Evolutionary conservation across 2,888 invertebrate genomes (phyloP).

Genomic region (Drosophila mayaguana): DNA sequence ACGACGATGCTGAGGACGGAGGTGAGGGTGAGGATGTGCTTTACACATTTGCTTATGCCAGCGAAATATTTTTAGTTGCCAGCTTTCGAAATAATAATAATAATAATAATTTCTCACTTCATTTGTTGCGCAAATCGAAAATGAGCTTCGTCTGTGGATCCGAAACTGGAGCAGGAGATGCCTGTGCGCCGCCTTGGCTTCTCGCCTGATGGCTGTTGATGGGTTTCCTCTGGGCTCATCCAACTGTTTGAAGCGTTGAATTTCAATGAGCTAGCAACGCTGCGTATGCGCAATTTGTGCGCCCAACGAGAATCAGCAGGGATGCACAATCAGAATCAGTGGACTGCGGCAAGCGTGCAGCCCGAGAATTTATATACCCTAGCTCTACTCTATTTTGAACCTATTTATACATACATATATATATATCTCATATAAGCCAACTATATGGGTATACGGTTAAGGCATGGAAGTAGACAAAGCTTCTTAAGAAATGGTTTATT

Average conservation of each 20-base stretch:
- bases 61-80: conserved; percentile 50
- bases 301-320: conserved; percentile 25
- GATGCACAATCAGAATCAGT: conserved; percentile 33
- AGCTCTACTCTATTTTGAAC: too few species aligned
- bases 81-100: conserved; percentile 60
- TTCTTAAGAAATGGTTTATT: not conserved
- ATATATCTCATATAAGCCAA: not conserved
- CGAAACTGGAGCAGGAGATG: not conserved
- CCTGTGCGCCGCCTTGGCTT: not conserved
- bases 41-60: conserved; percentile 56
- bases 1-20: not conserved
- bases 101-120: conserved; percentile 78
- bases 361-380: not conserved
- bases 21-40: not conserved
- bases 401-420: not conserved
- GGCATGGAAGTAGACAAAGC: not conserved
- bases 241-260: conserved; percentile 42
- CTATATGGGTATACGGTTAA: not conserved
- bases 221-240: conserved; percentile 19
- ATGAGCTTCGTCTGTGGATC: conserved; percentile 38
- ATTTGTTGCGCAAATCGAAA: conserved; percentile 79
- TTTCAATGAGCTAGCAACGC: conserved; percentile 59
- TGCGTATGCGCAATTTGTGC: conserved; percentile 65
- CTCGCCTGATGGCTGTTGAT: conserved; percentile 35
- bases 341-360: not conserved